Percentiles rank a stretch among this genome's conserved stretches.
Evolutionary conservation across 1,140 invertebrate genomes (phyloP).

Genomic region (Trichomalopsis sarcophagae): DNA sequence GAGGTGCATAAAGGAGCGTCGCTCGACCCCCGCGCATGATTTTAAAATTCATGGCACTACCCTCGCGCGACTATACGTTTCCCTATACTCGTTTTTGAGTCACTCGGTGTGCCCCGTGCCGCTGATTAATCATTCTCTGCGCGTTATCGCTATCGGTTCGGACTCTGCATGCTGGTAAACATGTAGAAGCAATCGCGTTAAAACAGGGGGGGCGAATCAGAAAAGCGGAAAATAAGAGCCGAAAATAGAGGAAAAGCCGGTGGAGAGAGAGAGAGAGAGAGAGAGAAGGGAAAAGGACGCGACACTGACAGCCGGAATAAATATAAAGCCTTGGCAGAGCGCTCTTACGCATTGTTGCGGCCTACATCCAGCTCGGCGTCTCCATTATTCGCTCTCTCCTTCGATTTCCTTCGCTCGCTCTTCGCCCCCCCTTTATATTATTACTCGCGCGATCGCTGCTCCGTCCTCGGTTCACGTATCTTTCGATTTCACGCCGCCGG

Average conservation of each 20-base stretch:
- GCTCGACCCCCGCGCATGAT: constrained; percentile 1
- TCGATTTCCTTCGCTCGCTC: not conserved
- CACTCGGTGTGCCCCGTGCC: not conserved
- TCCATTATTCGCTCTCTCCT: not conserved
- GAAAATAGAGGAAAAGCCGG: not conserved
- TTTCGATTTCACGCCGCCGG: constrained; percentile 15
- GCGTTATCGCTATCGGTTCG: not conserved
- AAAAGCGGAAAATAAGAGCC: not conserved
- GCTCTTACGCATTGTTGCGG: constrained; percentile 12
- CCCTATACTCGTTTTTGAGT: not conserved
- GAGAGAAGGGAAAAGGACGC: not conserved
- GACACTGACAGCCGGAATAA: constrained; percentile 9
- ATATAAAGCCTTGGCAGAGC: constrained; percentile 2
- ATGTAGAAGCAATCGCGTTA: not conserved
- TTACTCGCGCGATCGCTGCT: not conserved
- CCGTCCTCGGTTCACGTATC: not conserved
- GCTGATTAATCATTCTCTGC: not conserved
- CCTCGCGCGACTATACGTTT: not conserved
- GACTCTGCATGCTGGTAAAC: not conserved
- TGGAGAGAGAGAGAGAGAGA: not conserved
- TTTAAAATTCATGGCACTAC: constrained; percentile 40
- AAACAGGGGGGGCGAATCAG: not conserved
- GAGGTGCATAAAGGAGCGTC: not conserved
- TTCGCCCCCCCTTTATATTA: not conserved
- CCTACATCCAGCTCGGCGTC: no score